Evolutionary conservation across 2,797 vertebrate genomes (phyloP), one percentile per base, ranked within the genome.

Genomic region (Trachurus trachurus): DNA sequence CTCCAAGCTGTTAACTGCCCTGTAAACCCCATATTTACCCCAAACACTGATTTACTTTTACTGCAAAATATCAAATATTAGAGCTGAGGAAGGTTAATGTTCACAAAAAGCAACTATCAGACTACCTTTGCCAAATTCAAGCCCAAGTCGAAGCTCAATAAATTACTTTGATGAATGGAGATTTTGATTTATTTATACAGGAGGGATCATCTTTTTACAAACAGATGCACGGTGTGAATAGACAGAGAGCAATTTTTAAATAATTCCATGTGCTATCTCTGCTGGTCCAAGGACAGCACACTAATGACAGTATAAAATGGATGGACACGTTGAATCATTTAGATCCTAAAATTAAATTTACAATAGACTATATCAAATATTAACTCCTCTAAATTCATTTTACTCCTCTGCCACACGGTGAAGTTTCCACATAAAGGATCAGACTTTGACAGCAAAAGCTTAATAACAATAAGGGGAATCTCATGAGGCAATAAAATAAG

Each of bases 351-450:
- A 78, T 87, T 40, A 57, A 76, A 84, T 88, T 84, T 78, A 54
- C 52, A 80, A 76, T 40, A 79, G 61, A 53, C 40, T 22, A 56
- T 76, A 87, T 90, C 39, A 81, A 87, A 79, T 81, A 85, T 85
- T 85, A 76, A 81, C 60, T 58, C 53, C 37, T 10, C 50, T 74
- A 54, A 78, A 82, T 76, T 49, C 4, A 75, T 74, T 82, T 74
- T 56, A 71, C 39, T 65, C 50, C 26, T 60, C 63, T 9, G n/a
- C 52, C 53, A 45, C 39, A 42, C 29, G 37, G 21, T 19, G 34
- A 57, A 45, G n/a, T 65, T 29, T 71, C 52, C 7, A 1, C 74
- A 31, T 60, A 4, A 4, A 40, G 60, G 54, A 74, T 73, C 64
- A 40, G 44, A 21, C 64, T 67, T 75, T 50, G 61, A 62, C 67